Conservation (phyloP, 2,888 invertebrate species). For the Agriopis aurantiaria region DNA sequence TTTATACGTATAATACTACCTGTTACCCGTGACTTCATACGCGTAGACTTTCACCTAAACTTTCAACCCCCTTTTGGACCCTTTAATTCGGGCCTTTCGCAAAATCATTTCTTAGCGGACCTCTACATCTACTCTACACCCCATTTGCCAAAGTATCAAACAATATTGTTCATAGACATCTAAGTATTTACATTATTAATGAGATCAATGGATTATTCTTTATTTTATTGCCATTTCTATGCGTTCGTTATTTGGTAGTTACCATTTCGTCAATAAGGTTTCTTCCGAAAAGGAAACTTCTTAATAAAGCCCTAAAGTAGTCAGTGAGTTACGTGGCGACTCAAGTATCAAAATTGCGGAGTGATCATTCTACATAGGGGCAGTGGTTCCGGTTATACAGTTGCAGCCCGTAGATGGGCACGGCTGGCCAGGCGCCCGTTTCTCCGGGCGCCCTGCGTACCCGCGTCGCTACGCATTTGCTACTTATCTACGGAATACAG, state of each 20-base stretch:
- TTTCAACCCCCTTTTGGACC: no score
- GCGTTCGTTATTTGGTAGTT: not conserved
- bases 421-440: conserved; percentile 71
- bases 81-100: no score
- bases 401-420: conserved; percentile 80
- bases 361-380: conserved; percentile 76
- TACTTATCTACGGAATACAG: conserved; percentile 14
- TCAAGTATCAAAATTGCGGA: conserved; percentile 69
- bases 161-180: no score
- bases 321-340: conserved; percentile 39
- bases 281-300: not conserved
- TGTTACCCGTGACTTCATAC: no score
- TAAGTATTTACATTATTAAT: no score
- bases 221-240: not conserved
- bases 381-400: conserved; percentile 80
- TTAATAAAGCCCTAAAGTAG: conserved; percentile 9
- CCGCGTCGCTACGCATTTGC: conserved; percentile 39
- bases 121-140: no score
- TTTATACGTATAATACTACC: no score
- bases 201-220: no score
- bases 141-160: no score
- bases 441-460: conserved; percentile 56
- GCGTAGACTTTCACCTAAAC: no score
- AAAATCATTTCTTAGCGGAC: no score
- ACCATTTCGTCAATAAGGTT: not conserved